Evolutionary conservation across 1,140 invertebrate genomes (phyloP), one percentile per base, ranked within the genome.

Genomic region (Drosophila sp.): DNA sequence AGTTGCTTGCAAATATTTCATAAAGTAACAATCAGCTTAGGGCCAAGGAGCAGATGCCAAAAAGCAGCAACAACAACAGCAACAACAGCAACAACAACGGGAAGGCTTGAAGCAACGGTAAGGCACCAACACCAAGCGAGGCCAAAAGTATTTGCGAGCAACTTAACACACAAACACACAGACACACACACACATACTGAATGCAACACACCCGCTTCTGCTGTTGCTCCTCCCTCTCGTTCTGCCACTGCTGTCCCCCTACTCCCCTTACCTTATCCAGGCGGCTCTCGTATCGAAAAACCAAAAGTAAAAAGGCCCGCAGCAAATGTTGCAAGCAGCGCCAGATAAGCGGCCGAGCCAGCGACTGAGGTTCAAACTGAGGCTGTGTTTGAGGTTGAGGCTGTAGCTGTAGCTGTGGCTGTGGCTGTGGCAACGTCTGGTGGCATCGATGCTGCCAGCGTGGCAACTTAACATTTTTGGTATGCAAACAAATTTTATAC

Each of bases 1-100:
- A 89, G 83, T 82, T 89, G 83, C 83, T 72, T 78, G 72, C 83
- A 89, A 89, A 89, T 89, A 89, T 89, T 89, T 89, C 79, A 89
- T 75, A 89, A 89, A 70, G 83, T 73, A 89, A 79, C 82, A 84
- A 87, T 75, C 73, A 71, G 83, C 83, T 89, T 89, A 79, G 73
- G 83, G 83, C 83, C 72, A 89, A 82, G 86, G 79, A 87, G 82
- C 82, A 87, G 83, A 87, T 87, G 83, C 76, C 82, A 89, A 87
- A 87, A 82, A 79, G 61, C 82, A 67, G 76, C 63, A 82, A 67
- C 73, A 59, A 9, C 56, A 56, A 36, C 58, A 53, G n/a, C n/a
- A n/a, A 50, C 64, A 65, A 41, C 72, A 45, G 46, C 16, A 74
- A 43, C 71, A 69, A 56, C 66, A 38, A 71, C 50, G 16, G 34